A percentile compares a stretch with the other conserved stretches of the same genome.
These are phyloP conservation scores for Hesperia comma DNA, from an alignment of 2,888 invertebrate species.

Conservation along the genomic window DNA sequence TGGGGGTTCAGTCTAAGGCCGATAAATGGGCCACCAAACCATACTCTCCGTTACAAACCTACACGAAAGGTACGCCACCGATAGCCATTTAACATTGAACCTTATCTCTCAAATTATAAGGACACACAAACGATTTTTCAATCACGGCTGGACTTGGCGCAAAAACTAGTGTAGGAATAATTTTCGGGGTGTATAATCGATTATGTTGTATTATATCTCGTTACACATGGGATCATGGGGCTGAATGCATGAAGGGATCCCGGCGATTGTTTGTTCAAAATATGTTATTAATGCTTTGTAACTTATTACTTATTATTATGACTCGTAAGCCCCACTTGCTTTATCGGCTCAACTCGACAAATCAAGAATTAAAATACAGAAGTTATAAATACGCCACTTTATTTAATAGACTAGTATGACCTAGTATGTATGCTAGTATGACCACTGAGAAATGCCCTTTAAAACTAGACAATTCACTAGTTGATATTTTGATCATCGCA, in stretches of 20 bases:
- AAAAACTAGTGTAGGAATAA: conserved; percentile 56
- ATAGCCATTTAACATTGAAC: conserved; percentile 39
- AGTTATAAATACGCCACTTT: no score
- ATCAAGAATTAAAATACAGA: no score
- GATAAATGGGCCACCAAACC: conserved; percentile 67
- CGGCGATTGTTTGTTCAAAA: conserved; percentile 50
- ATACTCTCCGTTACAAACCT: conserved; percentile 41
- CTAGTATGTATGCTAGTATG: no score
- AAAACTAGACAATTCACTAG: no score
- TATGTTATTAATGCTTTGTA: conserved; percentile 37
- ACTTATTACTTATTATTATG: conserved; percentile 23
- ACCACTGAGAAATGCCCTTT: no score
- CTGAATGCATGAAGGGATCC: conserved; percentile 51
- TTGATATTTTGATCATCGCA: no score
- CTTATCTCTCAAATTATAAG: conserved; percentile 37
- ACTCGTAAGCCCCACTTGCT: not conserved
- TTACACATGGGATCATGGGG: conserved; percentile 59
- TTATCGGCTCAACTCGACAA: no score
- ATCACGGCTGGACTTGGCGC: conserved; percentile 3
- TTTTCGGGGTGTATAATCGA: conserved; percentile 73
- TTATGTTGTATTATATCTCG: conserved; percentile 70
- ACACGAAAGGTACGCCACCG: not conserved
- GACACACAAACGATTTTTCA: not conserved
- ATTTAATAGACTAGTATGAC: no score
- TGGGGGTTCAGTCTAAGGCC: conserved; percentile 51